phyloP scores from a whole-genome alignment of 2,888 invertebrate species.

The Parasteatoda lunata region DNA sequence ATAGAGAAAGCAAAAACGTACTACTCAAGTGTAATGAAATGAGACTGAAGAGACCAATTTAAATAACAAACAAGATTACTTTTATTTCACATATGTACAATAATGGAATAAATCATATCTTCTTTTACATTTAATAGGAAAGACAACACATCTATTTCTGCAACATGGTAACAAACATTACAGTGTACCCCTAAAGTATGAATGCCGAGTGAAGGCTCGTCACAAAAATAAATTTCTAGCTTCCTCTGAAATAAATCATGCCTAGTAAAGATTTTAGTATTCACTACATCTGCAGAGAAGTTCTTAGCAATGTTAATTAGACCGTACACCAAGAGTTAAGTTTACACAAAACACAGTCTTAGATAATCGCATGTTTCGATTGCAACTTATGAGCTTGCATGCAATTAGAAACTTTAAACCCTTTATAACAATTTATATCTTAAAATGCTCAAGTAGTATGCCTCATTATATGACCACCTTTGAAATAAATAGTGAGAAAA shows the following conservation, averaged over 20 bases:
- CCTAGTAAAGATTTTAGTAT: conserved; percentile 46
- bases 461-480: neutral
- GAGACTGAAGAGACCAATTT: conserved; percentile 3
- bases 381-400: conserved; percentile 32
- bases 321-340: conserved; percentile 46
- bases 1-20: no score
- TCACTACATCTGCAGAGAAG: conserved; percentile 35
- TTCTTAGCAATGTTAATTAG: conserved; percentile 28
- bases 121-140: conserved; percentile 51
- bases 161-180: conserved; percentile 63
- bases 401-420: conserved; percentile 54
- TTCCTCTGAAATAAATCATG: conserved; percentile 55
- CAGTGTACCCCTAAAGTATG: conserved; percentile 46
- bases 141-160: conserved; percentile 60
- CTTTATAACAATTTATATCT: conserved; percentile 1
- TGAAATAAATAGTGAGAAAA: neutral
- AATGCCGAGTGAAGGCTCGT: conserved; percentile 58
- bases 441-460: neutral
- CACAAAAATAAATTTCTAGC: conserved; percentile 67
- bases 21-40: no score
- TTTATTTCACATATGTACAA: conserved; percentile 69
- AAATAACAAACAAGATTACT: conserved; percentile 69
- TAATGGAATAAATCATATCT: conserved; percentile 60
- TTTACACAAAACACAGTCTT: conserved; percentile 49
- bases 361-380: conserved; percentile 26